These are phyloP conservation scores for Cliona cf. orientalis DNA, from an alignment of 37 sponge, comb jelly and placozoan genomes.

Conservation along the genomic window DNA sequence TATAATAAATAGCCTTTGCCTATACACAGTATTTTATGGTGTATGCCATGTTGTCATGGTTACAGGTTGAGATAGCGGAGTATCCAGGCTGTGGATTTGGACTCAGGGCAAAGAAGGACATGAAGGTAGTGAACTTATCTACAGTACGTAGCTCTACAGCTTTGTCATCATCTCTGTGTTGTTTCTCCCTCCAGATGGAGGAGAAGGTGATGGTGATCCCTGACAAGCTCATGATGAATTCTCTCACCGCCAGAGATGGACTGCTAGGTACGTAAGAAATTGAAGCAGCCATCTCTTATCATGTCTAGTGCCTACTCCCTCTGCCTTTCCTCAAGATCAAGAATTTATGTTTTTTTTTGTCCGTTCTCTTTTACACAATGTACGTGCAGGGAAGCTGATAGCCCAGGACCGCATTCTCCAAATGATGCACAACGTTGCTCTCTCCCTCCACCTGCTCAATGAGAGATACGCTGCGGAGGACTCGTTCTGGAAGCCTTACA, in stretches of 20 bases:
- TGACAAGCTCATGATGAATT: slow-evolving; percentile 60
- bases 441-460: slow-evolving; percentile 72
- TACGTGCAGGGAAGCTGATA: slow-evolving; percentile 48
- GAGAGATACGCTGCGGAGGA: slow-evolving; percentile 40
- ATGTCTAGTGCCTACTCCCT: not conserved
- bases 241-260: slow-evolving; percentile 30
- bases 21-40: too few species aligned
- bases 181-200: slow-evolving; percentile 28
- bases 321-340: too few species aligned
- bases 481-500: slow-evolving; percentile 85
- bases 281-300: not conserved
- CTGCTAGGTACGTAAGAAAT: slow-evolving; percentile 40
- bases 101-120: slow-evolving; percentile 25
- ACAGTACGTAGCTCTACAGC: not conserved
- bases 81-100: slow-evolving; percentile 60
- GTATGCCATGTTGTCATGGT: too few species aligned
- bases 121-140: slow-evolving; percentile 21
- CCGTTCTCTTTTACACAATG: slow-evolving; percentile 1
- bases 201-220: slow-evolving; percentile 64
- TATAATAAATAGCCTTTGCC: too few species aligned
- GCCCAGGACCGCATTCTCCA: slow-evolving; percentile 55
- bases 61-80: slow-evolving; percentile 63
- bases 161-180: not conserved
- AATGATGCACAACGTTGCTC: slow-evolving; percentile 72
- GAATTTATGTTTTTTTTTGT: not conserved